Percentiles rank a stretch among this genome's conserved stretches.
These are phyloP conservation scores for Rhinichthys osculus DNA, from an alignment of 2,797 vertebrate species.

Conservation along the genomic window DNA sequence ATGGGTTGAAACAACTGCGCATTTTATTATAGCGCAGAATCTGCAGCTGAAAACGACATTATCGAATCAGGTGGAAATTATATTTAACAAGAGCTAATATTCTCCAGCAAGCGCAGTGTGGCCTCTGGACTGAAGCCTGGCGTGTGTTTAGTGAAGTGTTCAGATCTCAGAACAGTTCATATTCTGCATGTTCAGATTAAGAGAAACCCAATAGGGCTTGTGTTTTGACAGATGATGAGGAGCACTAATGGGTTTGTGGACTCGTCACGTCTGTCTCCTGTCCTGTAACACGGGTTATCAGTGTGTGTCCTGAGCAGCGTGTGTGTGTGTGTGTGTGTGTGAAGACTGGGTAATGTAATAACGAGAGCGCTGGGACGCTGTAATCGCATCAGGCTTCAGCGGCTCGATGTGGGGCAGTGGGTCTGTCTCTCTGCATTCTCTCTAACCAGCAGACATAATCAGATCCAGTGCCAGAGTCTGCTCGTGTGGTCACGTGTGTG, in stretches of 20 bases:
- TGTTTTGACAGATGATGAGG: background rate
- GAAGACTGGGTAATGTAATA: slow-evolving; percentile 70
- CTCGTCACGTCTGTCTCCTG: background rate
- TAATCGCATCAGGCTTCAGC: slow-evolving; percentile 81
- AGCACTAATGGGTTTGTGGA: background rate
- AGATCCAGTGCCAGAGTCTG: slow-evolving; percentile 73
- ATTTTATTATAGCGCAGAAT: background rate
- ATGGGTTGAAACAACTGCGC: too few species aligned
- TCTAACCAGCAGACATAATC: slow-evolving; percentile 83
- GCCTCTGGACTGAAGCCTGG: background rate
- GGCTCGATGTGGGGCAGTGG: slow-evolving; percentile 71
- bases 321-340: background rate
- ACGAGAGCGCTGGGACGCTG: slow-evolving; percentile 66
- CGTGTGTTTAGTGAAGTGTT: background rate
- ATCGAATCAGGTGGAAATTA: background rate
- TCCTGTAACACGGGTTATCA: slow-evolving; percentile 9
- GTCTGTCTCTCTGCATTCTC: slow-evolving; percentile 65
- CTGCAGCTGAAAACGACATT: background rate
- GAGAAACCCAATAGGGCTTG: background rate
- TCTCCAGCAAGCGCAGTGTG: rapidly evolving
- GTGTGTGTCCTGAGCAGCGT: background rate
- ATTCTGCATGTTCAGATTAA: background rate
- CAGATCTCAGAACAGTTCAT: too few species aligned
- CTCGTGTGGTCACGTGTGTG: slow-evolving; percentile 56
- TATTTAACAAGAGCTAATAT: background rate